These are phyloP conservation scores for Sphinx pinastri DNA, from an alignment of 2,888 invertebrate genomes.

Conservation along the genomic window DNA sequence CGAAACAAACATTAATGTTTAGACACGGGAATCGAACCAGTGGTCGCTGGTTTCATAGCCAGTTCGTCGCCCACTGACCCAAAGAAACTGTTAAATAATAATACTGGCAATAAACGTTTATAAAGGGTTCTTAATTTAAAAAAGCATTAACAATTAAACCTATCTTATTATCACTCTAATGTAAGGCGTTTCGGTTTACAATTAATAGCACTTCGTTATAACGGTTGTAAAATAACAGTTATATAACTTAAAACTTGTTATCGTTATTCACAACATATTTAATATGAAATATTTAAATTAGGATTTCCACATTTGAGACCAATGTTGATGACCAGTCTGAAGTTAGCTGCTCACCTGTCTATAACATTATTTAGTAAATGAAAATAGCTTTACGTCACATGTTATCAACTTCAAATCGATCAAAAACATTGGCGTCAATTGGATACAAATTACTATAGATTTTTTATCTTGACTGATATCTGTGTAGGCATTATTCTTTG, in stretches of 20 bases:
- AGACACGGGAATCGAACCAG: background rate
- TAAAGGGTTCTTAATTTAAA: background rate
- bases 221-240: slow-evolving; percentile 10
- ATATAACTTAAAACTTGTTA: slow-evolving; percentile 27
- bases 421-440: too few relatives aligned
- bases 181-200: slow-evolving; percentile 20
- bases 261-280: slow-evolving; percentile 12
- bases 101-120: too few relatives aligned
- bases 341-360: too few relatives aligned
- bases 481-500: too few relatives aligned
- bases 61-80: too few relatives aligned
- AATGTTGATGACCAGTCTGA: background rate
- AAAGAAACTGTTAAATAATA: too few relatives aligned
- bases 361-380: too few relatives aligned
- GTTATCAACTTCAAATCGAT: too few relatives aligned
- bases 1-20: too few relatives aligned
- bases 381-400: too few relatives aligned
- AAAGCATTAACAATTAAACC: slow-evolving; percentile 15
- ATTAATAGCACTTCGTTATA: slow-evolving; percentile 23
- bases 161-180: slow-evolving; percentile 13
- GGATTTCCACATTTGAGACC: background rate
- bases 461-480: too few relatives aligned
- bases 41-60: background rate
- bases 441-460: too few relatives aligned
- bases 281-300: slow-evolving; percentile 4